Evolutionary conservation across 2,888 invertebrate species (phyloP).

Genomic region (Apamea monoglypha): DNA sequence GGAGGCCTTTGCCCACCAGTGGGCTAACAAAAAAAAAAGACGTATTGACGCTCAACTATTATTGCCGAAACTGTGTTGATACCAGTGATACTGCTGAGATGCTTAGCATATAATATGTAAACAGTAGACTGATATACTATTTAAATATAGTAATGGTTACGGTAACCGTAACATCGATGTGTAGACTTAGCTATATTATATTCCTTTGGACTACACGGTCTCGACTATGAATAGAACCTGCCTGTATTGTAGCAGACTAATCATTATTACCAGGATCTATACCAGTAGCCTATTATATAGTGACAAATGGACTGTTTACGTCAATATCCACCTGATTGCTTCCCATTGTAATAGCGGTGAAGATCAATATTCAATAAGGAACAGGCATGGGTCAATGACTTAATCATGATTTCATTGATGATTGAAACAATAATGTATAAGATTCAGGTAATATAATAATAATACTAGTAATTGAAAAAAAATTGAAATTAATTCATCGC

Average conservation of each 20-base stretch:
- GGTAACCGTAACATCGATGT: background rate
- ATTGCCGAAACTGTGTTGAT: background rate
- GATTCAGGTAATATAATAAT: background rate
- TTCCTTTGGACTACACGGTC: slow-evolving; percentile 6
- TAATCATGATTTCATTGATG: background rate
- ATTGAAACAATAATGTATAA: background rate
- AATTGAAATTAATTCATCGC: background rate
- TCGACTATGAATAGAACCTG: slow-evolving; percentile 38
- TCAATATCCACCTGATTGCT: slow-evolving; percentile 18
- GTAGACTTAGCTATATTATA: background rate
- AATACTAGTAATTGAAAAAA: background rate
- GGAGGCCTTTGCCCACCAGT: too few relatives aligned
- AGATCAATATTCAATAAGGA: slow-evolving; percentile 2
- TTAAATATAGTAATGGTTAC: background rate
- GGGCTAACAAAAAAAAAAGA: too few relatives aligned
- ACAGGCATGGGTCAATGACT: background rate
- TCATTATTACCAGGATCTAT: slow-evolving; percentile 28
- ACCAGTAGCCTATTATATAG: slow-evolving; percentile 6
- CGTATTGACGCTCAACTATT: background rate
- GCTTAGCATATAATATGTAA: background rate
- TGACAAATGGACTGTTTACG: slow-evolving; percentile 6
- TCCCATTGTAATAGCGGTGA: background rate
- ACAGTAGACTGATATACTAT: background rate
- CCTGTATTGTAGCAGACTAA: background rate
- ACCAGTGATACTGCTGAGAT: background rate